These are phyloP conservation scores for Cephus nigrinus DNA, from an alignment of 2,888 invertebrate species.

Conservation along the genomic window DNA sequence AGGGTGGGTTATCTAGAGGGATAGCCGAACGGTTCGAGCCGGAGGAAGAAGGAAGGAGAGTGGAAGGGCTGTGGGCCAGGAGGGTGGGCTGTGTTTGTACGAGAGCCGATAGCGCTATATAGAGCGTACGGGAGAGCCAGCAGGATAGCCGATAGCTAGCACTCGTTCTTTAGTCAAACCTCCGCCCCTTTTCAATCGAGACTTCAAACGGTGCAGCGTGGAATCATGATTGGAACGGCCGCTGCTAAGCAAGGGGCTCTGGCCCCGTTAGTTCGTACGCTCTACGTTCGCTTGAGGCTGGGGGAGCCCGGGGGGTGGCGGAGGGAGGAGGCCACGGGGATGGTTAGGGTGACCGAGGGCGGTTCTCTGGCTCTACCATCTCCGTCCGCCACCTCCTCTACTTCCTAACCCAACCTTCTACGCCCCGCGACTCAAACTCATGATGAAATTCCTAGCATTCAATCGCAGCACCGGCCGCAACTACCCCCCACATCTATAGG, in stretches of 20 bases:
- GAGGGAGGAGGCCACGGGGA: constrained; percentile 26
- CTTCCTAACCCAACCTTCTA: constrained; percentile 55
- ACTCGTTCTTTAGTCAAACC: constrained; percentile 66
- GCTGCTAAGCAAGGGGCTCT: constrained; percentile 63
- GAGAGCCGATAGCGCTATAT: too few relatives aligned
- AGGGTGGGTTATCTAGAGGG: too few relatives aligned
- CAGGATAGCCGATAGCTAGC: constrained; percentile 57
- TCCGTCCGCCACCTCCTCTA: constrained; percentile 43
- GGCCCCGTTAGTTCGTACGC: constrained; percentile 54
- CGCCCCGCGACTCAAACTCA: constrained; percentile 67
- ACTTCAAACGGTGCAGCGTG: constrained; percentile 66
- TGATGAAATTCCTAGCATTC: constrained; percentile 67
- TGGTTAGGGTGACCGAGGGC: constrained; percentile 61
- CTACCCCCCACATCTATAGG: constrained; percentile 36
- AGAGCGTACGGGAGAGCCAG: not conserved
- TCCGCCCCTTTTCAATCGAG: constrained; percentile 66
- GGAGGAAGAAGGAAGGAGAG: too few relatives aligned
- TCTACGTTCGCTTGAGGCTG: constrained; percentile 32
- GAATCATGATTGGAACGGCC: constrained; percentile 67
- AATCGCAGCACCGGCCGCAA: constrained; percentile 62
- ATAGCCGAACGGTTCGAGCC: too few relatives aligned
- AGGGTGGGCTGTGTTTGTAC: too few relatives aligned
- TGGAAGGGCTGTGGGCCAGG: too few relatives aligned
- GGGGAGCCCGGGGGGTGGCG: constrained; percentile 31
- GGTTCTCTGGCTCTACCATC: constrained; percentile 48